These are phyloP conservation scores for Pseudoatta argentina DNA, from an alignment of 1,140 invertebrate genomes.

Conservation along the genomic window DNA sequence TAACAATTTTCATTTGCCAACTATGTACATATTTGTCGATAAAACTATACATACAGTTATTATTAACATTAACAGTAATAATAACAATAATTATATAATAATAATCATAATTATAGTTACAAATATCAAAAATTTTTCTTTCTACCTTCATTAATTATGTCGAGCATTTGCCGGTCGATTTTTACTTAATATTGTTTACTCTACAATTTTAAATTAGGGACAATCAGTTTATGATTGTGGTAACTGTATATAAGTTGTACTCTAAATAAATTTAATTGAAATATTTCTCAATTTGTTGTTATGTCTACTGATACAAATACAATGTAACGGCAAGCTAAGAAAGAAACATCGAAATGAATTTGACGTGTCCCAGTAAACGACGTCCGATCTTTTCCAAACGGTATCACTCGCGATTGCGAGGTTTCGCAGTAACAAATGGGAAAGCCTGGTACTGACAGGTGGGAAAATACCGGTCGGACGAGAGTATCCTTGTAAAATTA, in stretches of 20 bases:
- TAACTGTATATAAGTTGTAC: background rate
- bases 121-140: too few species aligned
- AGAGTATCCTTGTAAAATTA: conserved; percentile 55
- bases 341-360: background rate
- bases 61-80: too few species aligned
- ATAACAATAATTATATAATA: too few species aligned
- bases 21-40: too few species aligned
- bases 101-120: too few species aligned
- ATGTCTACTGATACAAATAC: background rate
- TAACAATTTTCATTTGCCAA: too few species aligned
- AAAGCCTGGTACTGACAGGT: conserved; percentile 18
- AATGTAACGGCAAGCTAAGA: background rate
- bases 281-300: background rate
- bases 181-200: too few species aligned
- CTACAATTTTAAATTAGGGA: background rate
- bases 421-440: conserved; percentile 40
- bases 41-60: too few species aligned
- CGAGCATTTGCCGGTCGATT: too few species aligned
- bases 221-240: background rate
- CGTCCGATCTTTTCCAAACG: conserved; percentile 24
- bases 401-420: conserved; percentile 16
- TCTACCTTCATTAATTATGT: too few species aligned
- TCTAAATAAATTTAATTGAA: background rate
- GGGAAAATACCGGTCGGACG: conserved; percentile 10
- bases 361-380: conserved; percentile 20